Percentiles rank a stretch among this genome's conserved stretches.
These are phyloP conservation scores for Mustela nigripes DNA, from an alignment of 2,113 vertebrate genomes.

Conservation along the genomic window DNA sequence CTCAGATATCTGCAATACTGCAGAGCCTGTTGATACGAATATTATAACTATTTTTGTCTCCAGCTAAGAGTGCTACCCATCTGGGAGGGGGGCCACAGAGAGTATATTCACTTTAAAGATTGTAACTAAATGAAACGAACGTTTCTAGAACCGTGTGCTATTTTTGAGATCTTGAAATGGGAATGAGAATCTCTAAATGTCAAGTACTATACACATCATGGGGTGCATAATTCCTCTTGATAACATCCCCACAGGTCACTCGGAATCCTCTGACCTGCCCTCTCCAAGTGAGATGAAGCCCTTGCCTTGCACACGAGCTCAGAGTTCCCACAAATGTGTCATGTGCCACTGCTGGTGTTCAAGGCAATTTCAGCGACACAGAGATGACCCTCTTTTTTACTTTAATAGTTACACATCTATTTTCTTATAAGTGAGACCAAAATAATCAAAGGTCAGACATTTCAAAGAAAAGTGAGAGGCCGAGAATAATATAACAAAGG, in stretches of 20 bases:
- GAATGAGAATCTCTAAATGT: background rate
- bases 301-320: background rate
- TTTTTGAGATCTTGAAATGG: slow-evolving; percentile 40
- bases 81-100: background rate
- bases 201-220: background rate
- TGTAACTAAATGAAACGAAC: background rate
- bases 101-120: background rate
- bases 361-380: background rate
- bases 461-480: slow-evolving; percentile 5
- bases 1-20: background rate
- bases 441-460: background rate
- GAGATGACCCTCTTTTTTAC: background rate
- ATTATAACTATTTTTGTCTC: background rate
- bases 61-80: background rate
- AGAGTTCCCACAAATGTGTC: background rate
- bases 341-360: background rate
- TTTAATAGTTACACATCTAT: background rate
- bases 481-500: background rate
- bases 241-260: background rate
- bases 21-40: background rate
- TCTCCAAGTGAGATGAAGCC: background rate
- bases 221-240: too few species aligned
- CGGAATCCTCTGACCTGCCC: background rate
- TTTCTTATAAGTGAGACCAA: background rate
- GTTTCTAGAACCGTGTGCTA: background rate